These are phyloP conservation scores for Heliconius ismenius DNA, from an alignment of 2,888 invertebrate species.

Conservation along the genomic window DNA sequence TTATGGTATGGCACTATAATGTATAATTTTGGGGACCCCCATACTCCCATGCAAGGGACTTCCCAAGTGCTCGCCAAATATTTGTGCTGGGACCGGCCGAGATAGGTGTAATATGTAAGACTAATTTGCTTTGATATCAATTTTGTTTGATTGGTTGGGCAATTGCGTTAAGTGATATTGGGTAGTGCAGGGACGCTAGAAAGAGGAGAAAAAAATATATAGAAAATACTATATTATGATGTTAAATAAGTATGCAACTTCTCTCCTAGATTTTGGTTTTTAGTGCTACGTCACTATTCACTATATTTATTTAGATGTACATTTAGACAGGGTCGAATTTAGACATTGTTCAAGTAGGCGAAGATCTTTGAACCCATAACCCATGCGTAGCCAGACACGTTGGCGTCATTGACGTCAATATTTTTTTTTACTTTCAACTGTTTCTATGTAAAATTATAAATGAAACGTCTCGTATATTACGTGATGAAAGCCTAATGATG, in stretches of 20 bases:
- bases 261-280: too few species aligned
- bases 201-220: background rate
- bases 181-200: background rate
- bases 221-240: too few species aligned
- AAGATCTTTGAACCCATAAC: slow-evolving; percentile 1
- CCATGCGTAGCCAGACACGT: background rate
- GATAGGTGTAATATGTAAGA: slow-evolving; percentile 24
- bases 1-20: slow-evolving; percentile 32
- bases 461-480: background rate
- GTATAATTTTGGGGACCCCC: slow-evolving; percentile 29
- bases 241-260: too few species aligned
- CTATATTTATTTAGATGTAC: background rate
- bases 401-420: background rate
- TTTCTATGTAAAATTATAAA: background rate
- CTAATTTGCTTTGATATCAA: slow-evolving; percentile 22
- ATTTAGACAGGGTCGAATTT: background rate
- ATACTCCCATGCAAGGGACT: slow-evolving; percentile 28
- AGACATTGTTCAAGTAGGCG: background rate
- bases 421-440: background rate
- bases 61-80: slow-evolving; percentile 35
- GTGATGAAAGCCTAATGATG: slow-evolving; percentile 16
- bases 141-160: slow-evolving; percentile 4
- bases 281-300: background rate
- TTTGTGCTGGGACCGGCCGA: slow-evolving; percentile 30
- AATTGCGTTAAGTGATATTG: background rate